Evolutionary conservation across 2,113 vertebrate genomes (phyloP).

Genomic region (Zosterops hypoxanthus): DNA sequence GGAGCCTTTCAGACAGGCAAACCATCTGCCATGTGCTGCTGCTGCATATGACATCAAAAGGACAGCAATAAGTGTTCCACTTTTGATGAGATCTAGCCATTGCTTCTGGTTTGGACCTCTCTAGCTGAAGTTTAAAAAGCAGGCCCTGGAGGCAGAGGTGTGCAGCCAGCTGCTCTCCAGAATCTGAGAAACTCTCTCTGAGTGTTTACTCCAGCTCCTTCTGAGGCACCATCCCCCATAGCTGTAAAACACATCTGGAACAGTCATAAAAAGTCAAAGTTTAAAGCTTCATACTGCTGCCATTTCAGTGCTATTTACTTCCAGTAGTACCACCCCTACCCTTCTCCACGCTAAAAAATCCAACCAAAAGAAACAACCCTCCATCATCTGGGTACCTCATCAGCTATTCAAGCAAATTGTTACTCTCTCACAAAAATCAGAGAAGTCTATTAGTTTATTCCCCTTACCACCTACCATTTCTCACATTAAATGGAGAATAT

Average conservation of each 20-base stretch:
- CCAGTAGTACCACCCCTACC: not conserved
- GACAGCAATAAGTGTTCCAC: not conserved
- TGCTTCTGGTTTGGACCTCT: not conserved
- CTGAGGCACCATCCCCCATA: not conserved
- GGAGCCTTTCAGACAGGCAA: not conserved
- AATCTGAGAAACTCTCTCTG: not conserved
- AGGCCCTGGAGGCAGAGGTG: not conserved
- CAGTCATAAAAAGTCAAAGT: not conserved
- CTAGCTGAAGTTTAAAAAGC: not conserved
- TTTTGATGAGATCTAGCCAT: not conserved
- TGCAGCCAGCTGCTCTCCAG: not conserved
- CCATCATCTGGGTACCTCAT: not conserved
- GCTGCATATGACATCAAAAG: not conserved
- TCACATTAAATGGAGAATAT: not conserved
- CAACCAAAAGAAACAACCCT: not conserved
- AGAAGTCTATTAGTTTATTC: conserved; percentile 21
- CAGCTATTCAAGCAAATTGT: not conserved
- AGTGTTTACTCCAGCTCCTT: not conserved
- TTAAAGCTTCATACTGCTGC: not conserved
- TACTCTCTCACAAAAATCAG: conserved; percentile 33
- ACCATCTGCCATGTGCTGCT: not conserved
- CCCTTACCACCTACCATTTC: conserved; percentile 17
- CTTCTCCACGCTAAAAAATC: not conserved
- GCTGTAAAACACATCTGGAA: not conserved
- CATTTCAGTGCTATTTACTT: not conserved